Percentiles rank a stretch among this genome's conserved stretches.
Evolutionary conservation across 1,140 invertebrate species (phyloP).

Genomic region (Aphis craccivora): DNA sequence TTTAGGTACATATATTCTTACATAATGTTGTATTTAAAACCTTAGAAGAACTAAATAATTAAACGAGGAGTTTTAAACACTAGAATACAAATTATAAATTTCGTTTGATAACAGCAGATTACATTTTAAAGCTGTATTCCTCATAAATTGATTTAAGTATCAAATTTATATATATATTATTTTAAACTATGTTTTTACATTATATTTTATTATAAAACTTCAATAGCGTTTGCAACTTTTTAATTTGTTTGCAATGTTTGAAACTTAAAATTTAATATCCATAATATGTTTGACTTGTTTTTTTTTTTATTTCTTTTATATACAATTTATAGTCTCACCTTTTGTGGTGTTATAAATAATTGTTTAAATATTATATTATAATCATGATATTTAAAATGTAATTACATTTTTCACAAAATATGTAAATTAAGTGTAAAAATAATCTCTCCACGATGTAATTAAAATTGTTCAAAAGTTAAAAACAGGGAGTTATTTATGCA

Average conservation of each 20-base stretch:
- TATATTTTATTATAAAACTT: constrained; percentile 14
- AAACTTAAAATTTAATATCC: neutral
- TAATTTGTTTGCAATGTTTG: neutral
- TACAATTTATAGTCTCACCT: neutral
- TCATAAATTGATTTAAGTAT: neutral
- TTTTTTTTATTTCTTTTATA: neutral
- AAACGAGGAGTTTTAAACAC: neutral
- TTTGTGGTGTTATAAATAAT: neutral
- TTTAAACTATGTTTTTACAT: neutral
- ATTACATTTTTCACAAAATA: neutral
- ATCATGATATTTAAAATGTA: neutral
- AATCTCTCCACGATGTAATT: neutral
- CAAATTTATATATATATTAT: neutral
- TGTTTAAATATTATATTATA: neutral
- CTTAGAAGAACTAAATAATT: neutral
- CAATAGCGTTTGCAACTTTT: neutral
- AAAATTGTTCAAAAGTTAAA: neutral
- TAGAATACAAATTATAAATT: neutral
- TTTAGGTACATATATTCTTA: neutral
- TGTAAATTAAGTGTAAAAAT: neutral
- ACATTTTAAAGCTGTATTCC: neutral
- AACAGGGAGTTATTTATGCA: neutral
- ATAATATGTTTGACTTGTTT: neutral
- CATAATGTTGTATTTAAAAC: neutral
- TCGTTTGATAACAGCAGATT: neutral